Conservation (phyloP, 1,140 invertebrate species). For the Drosophila repleta region DNA sequence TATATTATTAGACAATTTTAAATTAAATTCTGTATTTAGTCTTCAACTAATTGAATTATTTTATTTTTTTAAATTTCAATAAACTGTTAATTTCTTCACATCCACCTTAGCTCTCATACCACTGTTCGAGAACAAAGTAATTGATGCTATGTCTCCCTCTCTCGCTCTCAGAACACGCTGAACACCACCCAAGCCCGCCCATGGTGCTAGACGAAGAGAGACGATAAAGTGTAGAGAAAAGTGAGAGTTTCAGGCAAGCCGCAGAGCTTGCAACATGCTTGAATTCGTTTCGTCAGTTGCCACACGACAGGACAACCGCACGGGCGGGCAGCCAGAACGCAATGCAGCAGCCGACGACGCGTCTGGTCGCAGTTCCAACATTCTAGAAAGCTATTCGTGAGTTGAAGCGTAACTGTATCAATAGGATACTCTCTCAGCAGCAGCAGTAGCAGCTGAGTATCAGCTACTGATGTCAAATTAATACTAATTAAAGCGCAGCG, state of each 20-base stretch:
- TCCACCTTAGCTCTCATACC: not conserved
- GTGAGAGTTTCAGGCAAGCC: constrained; percentile 21
- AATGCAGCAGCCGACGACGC: constrained; percentile 24
- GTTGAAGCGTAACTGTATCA: constrained; percentile 25
- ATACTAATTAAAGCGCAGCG: constrained; percentile 65
- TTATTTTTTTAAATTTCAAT: no score
- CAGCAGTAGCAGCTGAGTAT: not conserved
- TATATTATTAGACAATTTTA: no score
- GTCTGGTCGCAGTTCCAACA: constrained; percentile 13
- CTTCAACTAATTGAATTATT: no score
- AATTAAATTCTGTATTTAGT: no score
- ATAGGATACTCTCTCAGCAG: constrained; percentile 42
- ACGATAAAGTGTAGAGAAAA: constrained; percentile 9
- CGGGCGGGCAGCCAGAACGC: constrained; percentile 27
- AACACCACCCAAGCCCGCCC: constrained; percentile 22
- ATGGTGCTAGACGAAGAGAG: constrained; percentile 9
- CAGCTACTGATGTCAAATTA: constrained; percentile 32
- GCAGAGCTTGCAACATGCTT: constrained; percentile 40
- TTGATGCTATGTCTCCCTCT: constrained; percentile 4
- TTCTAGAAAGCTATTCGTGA: constrained; percentile 20
- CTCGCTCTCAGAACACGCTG: not conserved
- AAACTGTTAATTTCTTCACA: not conserved
- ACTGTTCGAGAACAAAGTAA: constrained; percentile 15
- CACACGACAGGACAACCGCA: constrained; percentile 70
- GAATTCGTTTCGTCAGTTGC: constrained; percentile 62